Base-by-base conservation (phyloP, 2,888 invertebrate species). In the Heliconius aoede region DNA sequence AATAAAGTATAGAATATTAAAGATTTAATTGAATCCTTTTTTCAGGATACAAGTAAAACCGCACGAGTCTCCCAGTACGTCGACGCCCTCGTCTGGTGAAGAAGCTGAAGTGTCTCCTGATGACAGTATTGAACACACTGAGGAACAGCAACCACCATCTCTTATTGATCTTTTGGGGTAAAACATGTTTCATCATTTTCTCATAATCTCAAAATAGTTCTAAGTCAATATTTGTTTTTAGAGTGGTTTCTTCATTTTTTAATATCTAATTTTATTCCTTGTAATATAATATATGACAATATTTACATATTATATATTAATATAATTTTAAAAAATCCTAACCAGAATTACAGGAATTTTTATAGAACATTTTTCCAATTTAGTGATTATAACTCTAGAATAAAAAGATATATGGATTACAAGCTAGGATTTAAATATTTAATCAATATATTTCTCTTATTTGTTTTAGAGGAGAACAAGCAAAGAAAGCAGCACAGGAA, bases 101-200 rank as follows among this genome's bases (percentile, higher is more conserved):
- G 95, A 97, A 85, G 96, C 96, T 1, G 97, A 97, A 1, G 97
- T 96, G 82, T 96, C 96, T 0, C 96, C 96, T 0, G 96, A 96
- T 82, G 97, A 97, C 83, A 86, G 91, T 1, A 87, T 87, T 0
- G 92, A 93, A 74, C 90, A 89, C 73, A 79, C 88, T 0, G 95
- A 92, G 46, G 95, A 95, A 72, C 89, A 91, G 30, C 91, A 95
- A 18, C 96, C 96, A 2, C 95, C 97, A 0, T 96, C 97, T 0
- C 91, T 97, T 67, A 97, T 97, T 5, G 98, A 98, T 87, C 90
- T 97, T n/a, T 90, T 97, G 1, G 97, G 97, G 96, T 96, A 87
- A 65, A 46, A 8, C 21, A 21, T 21, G 46, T 8, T 18, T 46
- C 5, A 46, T 46, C 5, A 2, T 46, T 46, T 46, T 18, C 18